Percentiles rank a stretch among this genome's conserved stretches.
phyloP scores from a whole-genome alignment of 2,888 invertebrate species.

The Serrognathus titanus region DNA sequence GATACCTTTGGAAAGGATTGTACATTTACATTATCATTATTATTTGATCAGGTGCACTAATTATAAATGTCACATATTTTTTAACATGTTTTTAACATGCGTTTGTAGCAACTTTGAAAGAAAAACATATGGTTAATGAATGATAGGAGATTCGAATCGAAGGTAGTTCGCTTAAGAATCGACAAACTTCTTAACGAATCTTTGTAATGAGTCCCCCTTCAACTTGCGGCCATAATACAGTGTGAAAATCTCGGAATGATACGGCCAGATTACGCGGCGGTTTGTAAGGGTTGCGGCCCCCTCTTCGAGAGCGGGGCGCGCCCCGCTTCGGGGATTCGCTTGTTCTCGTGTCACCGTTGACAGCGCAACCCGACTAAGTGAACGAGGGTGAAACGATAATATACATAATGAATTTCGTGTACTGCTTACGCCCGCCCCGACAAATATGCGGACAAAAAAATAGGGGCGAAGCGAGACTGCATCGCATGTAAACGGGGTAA shows the following conservation, averaged over 20 bases:
- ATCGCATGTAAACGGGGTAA: no score
- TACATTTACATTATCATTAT: no score
- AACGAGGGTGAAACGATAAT: constrained; percentile 7
- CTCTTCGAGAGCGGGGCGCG: background rate
- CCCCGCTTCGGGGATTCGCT: background rate
- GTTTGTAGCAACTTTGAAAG: no score
- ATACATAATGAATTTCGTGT: constrained; percentile 7
- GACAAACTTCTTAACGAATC: constrained; percentile 8
- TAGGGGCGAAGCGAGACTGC: no score
- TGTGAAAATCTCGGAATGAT: constrained; percentile 44
- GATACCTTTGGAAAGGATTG: no score
- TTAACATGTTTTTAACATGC: no score
- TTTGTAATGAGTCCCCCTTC: constrained; percentile 4
- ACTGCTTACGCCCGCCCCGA: background rate
- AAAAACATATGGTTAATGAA: no score
- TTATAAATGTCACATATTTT: no score
- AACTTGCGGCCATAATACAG: background rate
- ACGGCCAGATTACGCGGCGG: constrained; percentile 44
- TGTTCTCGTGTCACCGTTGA: constrained; percentile 5
- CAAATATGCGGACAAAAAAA: no score
- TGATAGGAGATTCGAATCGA: no score
- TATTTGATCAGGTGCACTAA: no score
- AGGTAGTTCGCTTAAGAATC: background rate
- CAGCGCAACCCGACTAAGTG: constrained; percentile 2
- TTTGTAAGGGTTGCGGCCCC: constrained; percentile 32